phyloP scores from a whole-genome alignment of 2,113 vertebrate species.

The Tapirus terrestris region DNA sequence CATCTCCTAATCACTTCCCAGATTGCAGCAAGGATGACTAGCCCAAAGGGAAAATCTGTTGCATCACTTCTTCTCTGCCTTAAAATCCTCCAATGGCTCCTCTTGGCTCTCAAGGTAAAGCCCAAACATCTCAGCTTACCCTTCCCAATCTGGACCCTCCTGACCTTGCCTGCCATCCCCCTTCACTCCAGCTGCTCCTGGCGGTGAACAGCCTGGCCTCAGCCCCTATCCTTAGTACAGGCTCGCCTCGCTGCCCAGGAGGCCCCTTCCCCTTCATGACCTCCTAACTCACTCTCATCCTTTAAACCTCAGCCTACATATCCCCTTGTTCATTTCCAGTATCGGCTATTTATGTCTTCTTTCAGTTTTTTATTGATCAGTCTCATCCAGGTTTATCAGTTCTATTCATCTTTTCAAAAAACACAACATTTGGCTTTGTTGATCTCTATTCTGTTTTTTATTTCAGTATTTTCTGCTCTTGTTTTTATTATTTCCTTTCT shows the following conservation, averaged over 20 bases:
- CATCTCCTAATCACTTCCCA: background rate
- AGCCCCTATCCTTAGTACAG: background rate
- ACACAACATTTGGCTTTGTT: background rate
- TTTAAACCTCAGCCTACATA: background rate
- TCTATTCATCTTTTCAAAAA: background rate
- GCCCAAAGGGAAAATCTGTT: background rate
- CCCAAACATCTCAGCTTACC: background rate
- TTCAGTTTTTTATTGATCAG: background rate
- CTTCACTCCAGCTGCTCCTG: background rate
- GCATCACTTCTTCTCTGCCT: background rate
- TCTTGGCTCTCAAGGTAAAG: background rate
- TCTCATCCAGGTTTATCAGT: background rate
- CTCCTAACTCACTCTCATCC: background rate
- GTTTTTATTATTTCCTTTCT: conserved; percentile 14
- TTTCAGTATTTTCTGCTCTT: background rate
- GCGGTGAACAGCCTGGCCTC: background rate
- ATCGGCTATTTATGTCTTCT: background rate
- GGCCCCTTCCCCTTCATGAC: background rate
- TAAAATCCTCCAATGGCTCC: too few relatives aligned
- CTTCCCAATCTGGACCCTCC: background rate
- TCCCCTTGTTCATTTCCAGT: background rate
- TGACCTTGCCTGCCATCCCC: background rate
- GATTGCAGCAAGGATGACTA: background rate
- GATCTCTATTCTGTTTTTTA: background rate
- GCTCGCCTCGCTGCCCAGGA: too few relatives aligned